Evolutionary conservation across 2,113 vertebrate species (phyloP), one percentile per base, ranked within the genome.

Genomic region (Microcebus griseorufus): DNA sequence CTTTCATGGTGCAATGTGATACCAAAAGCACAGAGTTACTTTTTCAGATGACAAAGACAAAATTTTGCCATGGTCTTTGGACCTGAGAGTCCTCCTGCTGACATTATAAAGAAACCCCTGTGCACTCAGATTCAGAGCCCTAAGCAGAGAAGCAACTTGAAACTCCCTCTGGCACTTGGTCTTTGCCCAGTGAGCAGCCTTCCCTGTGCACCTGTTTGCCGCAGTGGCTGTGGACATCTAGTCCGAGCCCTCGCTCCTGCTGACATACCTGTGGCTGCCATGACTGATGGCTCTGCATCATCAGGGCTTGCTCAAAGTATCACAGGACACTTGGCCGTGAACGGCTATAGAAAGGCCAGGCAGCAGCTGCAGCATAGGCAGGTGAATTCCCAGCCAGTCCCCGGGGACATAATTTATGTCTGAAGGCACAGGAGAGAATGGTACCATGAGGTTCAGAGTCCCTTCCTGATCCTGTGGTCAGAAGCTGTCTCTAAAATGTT

Each of bases 31-130:
- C 97, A 85, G 87, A 17, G 29, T 9, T n/a, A 9, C 88, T 94
- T 92, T 92, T 90, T 45, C 18, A 69, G 60, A 14, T 1, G 3
- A 72, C 53, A 76, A 83, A 94, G 84, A 85, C 67, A 93, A 93
- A 34, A 37, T 93, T 94, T 84, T 88, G 79, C 86, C 29, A 1
- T 69, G 88, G 72, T 85, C 96, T 75, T 64, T 81, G 90, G 94
- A 64, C 72, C 79, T 10, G 51, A 94, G 81, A 6, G 34, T 87
- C 93, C 37, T 75, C 48, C 78, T 80, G 1, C 48, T 62, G 91
- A 84, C 0, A 0, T 25, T 45, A 93, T 53, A 67, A 29, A 72
- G 11, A 85, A 89, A 58, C 69, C 91, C 29, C 62, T 64, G 4
- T 58, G 20, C 78, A 34, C 65, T 18, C 27, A 20, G 60, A 95